phyloP scores from a whole-genome alignment of 1,140 invertebrate genomes.

The Drosophila ananassae region DNA sequence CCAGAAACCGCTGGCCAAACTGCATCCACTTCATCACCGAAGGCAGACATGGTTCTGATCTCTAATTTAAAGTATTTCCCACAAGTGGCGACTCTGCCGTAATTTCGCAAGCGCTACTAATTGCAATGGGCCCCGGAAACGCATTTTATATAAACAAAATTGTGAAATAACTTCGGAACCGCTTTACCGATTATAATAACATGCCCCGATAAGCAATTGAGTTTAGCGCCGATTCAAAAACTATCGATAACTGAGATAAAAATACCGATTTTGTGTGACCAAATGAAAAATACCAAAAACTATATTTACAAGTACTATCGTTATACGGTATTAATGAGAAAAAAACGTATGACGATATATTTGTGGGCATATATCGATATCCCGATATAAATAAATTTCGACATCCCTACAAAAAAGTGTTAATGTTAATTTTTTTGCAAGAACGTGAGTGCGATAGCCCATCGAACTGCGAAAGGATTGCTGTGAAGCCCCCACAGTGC shows the following conservation, averaged over 20 bases:
- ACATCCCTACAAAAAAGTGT: conserved; percentile 6
- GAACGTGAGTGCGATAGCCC: conserved; percentile 31
- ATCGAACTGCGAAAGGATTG: conserved; percentile 20
- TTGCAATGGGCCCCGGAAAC: neutral
- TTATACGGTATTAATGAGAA: too few relatives aligned
- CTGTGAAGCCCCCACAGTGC: conserved; percentile 16
- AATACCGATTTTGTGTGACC: neutral
- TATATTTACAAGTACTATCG: too few relatives aligned
- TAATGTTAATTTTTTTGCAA: conserved; percentile 50
- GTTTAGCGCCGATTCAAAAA: too few relatives aligned
- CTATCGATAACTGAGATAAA: neutral
- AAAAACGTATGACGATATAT: too few relatives aligned
- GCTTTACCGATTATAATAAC: neutral
- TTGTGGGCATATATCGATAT: neutral
- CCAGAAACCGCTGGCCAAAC: conserved; percentile 47
- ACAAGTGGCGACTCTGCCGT: conserved; percentile 2
- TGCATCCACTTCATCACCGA: conserved; percentile 47
- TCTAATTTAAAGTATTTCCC: conserved; percentile 13
- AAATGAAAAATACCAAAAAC: too few relatives aligned
- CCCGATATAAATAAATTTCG: neutral
- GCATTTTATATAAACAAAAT: conserved; percentile 1
- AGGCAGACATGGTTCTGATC: conserved; percentile 36
- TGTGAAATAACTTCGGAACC: neutral
- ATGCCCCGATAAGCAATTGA: neutral
- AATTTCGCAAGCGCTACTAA: conserved; percentile 8